phyloP scores from a whole-genome alignment of 1,140 invertebrate genomes.

The Panagrolaimus sp. region DNA sequence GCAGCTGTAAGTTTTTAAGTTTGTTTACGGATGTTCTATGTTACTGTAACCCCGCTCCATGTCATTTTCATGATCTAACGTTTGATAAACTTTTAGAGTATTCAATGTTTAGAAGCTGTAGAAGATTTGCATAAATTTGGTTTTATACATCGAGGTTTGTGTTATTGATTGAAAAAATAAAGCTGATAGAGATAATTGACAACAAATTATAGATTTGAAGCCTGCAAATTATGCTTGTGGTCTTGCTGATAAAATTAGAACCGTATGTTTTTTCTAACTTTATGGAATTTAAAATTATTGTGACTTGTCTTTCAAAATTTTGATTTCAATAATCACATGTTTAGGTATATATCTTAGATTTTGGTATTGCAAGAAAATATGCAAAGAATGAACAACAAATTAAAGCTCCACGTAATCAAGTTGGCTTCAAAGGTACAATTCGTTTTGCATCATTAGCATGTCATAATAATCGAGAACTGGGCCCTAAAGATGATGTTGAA shows the following conservation, averaged over 20 bases:
- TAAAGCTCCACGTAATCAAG: conserved; percentile 10
- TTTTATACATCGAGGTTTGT: conserved; percentile 27
- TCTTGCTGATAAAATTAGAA: conserved; percentile 8
- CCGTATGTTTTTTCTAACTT: not conserved
- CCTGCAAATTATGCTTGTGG: conserved; percentile 34
- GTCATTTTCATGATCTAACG: too few relatives aligned
- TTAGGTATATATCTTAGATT: conserved; percentile 39
- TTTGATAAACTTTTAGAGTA: too few relatives aligned
- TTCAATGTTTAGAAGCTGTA: conserved; percentile 40
- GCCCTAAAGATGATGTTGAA: conserved; percentile 39
- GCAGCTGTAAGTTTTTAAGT: too few relatives aligned
- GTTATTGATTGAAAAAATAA: conserved; percentile 8
- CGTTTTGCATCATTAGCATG: conserved; percentile 22
- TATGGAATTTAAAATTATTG: too few relatives aligned
- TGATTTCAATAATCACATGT: not conserved
- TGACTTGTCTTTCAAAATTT: not conserved
- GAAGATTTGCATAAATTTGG: conserved; percentile 43
- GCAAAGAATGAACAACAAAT: conserved; percentile 25
- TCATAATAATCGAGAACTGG: conserved; percentile 31
- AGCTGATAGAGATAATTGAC: conserved; percentile 14
- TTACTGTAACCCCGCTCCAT: too few relatives aligned
- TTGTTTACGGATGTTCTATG: too few relatives aligned
- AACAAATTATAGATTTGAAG: conserved; percentile 27
- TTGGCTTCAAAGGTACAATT: conserved; percentile 22
- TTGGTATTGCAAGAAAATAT: conserved; percentile 37